These are phyloP conservation scores for Pangasius larnaudii DNA, from an alignment of 2,797 vertebrate species.

Conservation along the genomic window DNA sequence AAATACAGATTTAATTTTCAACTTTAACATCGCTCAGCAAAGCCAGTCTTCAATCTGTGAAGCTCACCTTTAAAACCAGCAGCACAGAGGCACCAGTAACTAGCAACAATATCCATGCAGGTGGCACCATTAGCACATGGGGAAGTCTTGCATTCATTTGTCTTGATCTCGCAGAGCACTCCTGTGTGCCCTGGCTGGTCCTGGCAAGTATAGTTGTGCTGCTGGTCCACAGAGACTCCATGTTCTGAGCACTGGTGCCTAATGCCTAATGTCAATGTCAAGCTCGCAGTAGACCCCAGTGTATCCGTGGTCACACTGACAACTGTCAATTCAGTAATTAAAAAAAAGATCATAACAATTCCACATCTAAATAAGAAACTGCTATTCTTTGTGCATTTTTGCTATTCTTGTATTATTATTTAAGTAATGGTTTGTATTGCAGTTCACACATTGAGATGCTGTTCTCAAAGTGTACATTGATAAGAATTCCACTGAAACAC, in stretches of 20 bases:
- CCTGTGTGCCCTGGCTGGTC: not conserved
- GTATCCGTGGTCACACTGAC: constrained; percentile 68
- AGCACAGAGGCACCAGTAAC: constrained; percentile 77
- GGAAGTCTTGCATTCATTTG: constrained; percentile 77
- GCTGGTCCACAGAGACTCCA: not conserved
- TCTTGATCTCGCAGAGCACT: constrained; percentile 73
- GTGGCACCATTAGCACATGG: constrained; percentile 77
- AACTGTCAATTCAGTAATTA: not conserved
- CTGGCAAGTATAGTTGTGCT: not conserved
- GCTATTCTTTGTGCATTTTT: not conserved
- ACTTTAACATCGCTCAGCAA: not conserved
- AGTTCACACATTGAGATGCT: not conserved
- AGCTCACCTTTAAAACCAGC: constrained; percentile 79
- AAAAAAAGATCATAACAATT: not conserved
- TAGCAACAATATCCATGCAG: constrained; percentile 74
- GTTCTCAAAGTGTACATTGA: not conserved
- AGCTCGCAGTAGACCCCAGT: constrained; percentile 71
- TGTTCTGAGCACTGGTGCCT: not conserved
- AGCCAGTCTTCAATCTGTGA: not conserved
- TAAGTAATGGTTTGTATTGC: not conserved
- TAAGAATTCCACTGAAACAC: not conserved
- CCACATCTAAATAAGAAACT: not conserved
- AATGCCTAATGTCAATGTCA: constrained; percentile 17
- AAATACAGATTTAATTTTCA: not conserved
- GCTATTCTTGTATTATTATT: not conserved